Evolutionary conservation across 2,888 invertebrate genomes (phyloP).

Genomic region (Tanypteryx hageni): DNA sequence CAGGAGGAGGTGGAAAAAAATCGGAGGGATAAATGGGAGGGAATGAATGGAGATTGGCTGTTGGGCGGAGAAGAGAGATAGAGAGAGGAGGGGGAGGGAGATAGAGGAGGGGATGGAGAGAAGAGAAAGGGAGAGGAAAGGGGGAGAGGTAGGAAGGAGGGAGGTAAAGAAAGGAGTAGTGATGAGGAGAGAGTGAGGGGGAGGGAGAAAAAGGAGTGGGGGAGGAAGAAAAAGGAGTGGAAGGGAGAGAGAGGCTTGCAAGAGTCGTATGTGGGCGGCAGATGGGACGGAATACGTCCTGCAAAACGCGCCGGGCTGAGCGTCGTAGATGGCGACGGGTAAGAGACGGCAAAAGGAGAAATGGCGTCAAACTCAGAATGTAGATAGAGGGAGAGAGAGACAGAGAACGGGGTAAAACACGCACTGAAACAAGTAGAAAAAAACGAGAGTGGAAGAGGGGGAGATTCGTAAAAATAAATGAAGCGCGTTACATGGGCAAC

Average conservation of each 20-base stretch:
- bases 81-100: too few relatives aligned
- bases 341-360: not conserved
- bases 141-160: not conserved
- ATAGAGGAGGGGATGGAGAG: not conserved
- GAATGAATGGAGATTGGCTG: not conserved
- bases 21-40: not conserved
- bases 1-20: not conserved
- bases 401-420: not conserved
- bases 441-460: not conserved
- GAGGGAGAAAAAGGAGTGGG: not conserved
- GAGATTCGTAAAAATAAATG: constrained; percentile 32
- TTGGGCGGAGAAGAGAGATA: not conserved
- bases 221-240: too few relatives aligned
- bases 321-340: not conserved
- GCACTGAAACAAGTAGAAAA: constrained; percentile 24
- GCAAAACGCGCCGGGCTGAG: not conserved
- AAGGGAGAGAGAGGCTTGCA: not conserved
- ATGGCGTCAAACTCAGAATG: constrained; percentile 21
- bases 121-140: too few relatives aligned
- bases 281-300: constrained; percentile 8
- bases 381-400: not conserved
- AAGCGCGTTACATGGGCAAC: constrained; percentile 29
- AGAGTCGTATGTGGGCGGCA: constrained; percentile 31
- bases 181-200: not conserved
- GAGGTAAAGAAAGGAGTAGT: not conserved